Evolutionary conservation across 1,140 invertebrate genomes (phyloP), one percentile per base, ranked within the genome.

Genomic region (Drosophila lini): DNA sequence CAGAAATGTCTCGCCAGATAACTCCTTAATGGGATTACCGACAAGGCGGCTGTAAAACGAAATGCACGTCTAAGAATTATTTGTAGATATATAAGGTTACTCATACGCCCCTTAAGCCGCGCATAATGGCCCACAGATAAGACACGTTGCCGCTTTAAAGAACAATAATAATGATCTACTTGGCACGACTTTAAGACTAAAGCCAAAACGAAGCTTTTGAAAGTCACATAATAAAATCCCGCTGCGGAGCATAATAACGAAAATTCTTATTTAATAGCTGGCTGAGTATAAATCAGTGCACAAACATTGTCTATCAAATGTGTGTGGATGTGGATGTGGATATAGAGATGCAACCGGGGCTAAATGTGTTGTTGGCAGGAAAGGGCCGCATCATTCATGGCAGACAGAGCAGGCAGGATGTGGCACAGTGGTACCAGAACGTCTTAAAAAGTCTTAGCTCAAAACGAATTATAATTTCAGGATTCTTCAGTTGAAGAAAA

Each of bases 1-100:
- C 52, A 82, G 55, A 78, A 94, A 94, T 64, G 92, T 91, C 65
- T 92, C 76, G 31, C 83, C 82, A 59, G 93, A 91, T 65, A 94
- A 92, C 53, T 78, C 83, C 64, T 83, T 81, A 69, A 94, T 83
- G 40, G 78, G 79, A 91, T 94, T 94, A 57, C 86, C 82, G 59
- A 93, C 92, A 62, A 94, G 90, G 62, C 90, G 92, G 84, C 93
- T 93, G 81, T 73, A 90, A 84, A 81, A 83, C 45, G 64, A 67
- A 78, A 84, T 73, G 50, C 61, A 76, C 47, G 64, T 59, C 73
- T 67, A 61, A 25, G 55, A 50, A 71, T 70, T 69, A 68, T 47
- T 55, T 9, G 47, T 4, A 60, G 50, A 58, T 55, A 60, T 48
- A 10, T 61, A 62, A 88, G 32, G 76, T 88, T 88, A 69, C 79